These are phyloP conservation scores for Bombus waltoni DNA, from an alignment of 1,140 invertebrate species.

Conservation along the genomic window DNA sequence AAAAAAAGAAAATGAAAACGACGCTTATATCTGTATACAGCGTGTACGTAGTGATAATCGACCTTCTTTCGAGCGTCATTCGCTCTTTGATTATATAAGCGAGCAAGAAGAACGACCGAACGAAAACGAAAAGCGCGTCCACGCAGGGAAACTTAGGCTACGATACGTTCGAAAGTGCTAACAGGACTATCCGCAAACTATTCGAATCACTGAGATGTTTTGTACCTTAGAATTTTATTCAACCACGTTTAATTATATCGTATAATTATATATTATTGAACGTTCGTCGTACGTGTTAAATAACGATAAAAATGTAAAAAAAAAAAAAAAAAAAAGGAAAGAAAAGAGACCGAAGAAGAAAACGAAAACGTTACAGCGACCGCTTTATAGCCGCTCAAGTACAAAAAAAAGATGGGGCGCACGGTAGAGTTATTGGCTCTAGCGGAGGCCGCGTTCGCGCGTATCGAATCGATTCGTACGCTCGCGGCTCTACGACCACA, in stretches of 20 bases:
- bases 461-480: neutral
- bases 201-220: slow-evolving; percentile 1
- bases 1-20: slow-evolving; percentile 19
- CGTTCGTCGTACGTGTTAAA: neutral
- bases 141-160: slow-evolving; percentile 1
- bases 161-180: neutral
- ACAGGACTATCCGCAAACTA: neutral
- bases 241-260: too few relatives aligned
- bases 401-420: neutral
- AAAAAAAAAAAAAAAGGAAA: too few relatives aligned
- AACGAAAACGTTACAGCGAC: neutral
- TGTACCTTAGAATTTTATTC: slow-evolving; percentile 17
- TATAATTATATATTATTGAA: neutral
- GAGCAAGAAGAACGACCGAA: slow-evolving; percentile 27
- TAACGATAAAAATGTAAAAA: neutral
- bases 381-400: neutral
- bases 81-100: neutral
- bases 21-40: slow-evolving; percentile 57
- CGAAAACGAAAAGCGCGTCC: slow-evolving; percentile 11
- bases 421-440: too few relatives aligned
- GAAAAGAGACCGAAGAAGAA: neutral
- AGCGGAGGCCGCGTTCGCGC: too few relatives aligned
- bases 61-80: neutral
- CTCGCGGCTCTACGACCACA: neutral
- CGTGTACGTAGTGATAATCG: slow-evolving; percentile 38